These are phyloP conservation scores for Dissostichus mawsoni DNA, from an alignment of 2,113 vertebrate species.

Conservation along the genomic window DNA sequence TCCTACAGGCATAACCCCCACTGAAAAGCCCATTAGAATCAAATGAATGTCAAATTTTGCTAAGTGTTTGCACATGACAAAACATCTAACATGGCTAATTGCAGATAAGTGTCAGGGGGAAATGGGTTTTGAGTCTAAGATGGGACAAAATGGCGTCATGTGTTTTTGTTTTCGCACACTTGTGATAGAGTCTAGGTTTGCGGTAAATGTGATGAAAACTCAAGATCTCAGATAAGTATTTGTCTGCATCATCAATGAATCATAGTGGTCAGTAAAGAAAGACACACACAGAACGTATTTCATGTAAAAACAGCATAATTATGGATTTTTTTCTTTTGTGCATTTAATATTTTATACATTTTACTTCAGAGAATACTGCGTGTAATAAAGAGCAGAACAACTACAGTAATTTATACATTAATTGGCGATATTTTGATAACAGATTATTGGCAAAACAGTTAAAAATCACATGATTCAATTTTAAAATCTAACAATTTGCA, in stretches of 20 bases:
- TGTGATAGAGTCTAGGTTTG: conserved; percentile 7
- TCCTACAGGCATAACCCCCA: conserved; percentile 52
- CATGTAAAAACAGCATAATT: background rate
- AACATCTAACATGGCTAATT: conserved; percentile 64
- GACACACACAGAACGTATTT: conserved; percentile 20
- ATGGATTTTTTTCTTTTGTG: background rate
- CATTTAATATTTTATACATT: background rate
- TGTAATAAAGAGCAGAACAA: background rate
- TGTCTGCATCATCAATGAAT: conserved; percentile 20
- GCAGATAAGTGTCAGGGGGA: conserved; percentile 60
- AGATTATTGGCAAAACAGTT: background rate
- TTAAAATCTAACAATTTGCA: background rate
- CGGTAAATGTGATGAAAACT: background rate
- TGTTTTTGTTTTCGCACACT: conserved; percentile 32
- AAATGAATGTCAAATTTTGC: conserved; percentile 65
- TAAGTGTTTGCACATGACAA: conserved; percentile 66
- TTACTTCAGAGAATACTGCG: background rate
- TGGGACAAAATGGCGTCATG: conserved; percentile 46
- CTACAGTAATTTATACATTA: background rate
- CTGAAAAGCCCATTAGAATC: conserved; percentile 68
- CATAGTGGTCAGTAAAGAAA: background rate
- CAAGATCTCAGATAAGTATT: conserved; percentile 1
- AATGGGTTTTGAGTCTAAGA: conserved; percentile 47
- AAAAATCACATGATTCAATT: background rate
- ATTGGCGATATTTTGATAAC: background rate